A percentile compares a stretch with the other conserved stretches of the same genome.
Conservation (phyloP, 64 coral and sea anemone genomes). For the Dendrophyllia cribrosa region DNA sequence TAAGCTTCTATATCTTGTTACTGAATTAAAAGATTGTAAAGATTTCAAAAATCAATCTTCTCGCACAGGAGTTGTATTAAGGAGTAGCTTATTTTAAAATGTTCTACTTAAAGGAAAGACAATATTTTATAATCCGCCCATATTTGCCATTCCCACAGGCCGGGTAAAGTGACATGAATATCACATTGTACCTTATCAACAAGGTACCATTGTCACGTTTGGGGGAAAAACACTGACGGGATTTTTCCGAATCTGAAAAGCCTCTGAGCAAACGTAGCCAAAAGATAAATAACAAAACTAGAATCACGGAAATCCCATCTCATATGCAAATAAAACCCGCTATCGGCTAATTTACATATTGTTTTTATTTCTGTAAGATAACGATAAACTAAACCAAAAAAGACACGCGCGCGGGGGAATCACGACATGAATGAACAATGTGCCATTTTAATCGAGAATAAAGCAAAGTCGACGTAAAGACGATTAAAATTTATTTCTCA, state of each 20-base stretch:
- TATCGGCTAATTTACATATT: conserved; percentile 18
- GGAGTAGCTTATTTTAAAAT: background rate
- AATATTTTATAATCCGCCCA: background rate
- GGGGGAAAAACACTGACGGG: background rate
- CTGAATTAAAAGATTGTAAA: too few relatives aligned
- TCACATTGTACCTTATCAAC: conserved; percentile 25
- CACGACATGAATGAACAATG: background rate
- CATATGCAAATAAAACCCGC: background rate
- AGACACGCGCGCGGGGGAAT: background rate
- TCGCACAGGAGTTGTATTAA: too few relatives aligned
- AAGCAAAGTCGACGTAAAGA: background rate
- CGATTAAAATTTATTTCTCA: background rate
- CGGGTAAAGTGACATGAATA: background rate
- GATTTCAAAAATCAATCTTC: too few relatives aligned
- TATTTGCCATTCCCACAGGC: background rate
- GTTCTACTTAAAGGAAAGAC: background rate
- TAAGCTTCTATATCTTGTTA: too few relatives aligned
- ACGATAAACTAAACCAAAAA: background rate
- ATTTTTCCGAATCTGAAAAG: background rate
- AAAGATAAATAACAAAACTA: background rate
- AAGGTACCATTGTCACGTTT: background rate
- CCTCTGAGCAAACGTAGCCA: background rate
- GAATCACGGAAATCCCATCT: background rate
- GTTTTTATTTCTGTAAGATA: background rate
- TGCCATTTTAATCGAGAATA: too few relatives aligned